These are phyloP conservation scores for Nomada ruficornis DNA, from an alignment of 2,888 invertebrate genomes.

Conservation along the genomic window DNA sequence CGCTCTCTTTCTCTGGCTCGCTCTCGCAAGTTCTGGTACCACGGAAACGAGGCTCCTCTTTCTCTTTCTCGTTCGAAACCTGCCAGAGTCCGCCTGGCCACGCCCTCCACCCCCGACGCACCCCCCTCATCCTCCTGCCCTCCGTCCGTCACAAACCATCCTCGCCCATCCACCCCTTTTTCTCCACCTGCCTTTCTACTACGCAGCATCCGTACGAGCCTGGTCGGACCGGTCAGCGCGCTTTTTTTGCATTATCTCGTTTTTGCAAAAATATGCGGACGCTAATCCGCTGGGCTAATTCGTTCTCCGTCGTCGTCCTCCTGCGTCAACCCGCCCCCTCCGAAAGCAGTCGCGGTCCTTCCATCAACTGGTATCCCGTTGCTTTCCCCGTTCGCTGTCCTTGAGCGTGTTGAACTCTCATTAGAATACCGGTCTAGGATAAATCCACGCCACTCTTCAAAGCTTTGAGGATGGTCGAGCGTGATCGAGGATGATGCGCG, in stretches of 20 bases:
- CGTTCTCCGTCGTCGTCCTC: constrained; percentile 69
- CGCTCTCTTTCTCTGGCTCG: constrained; percentile 56
- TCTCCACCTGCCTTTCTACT: constrained; percentile 68
- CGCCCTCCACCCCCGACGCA: constrained; percentile 77
- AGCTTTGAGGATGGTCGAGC: constrained; percentile 63
- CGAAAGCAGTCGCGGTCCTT: constrained; percentile 26
- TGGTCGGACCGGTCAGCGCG: constrained; percentile 74
- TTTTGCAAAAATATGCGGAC: constrained; percentile 82
- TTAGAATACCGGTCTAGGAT: constrained; percentile 70
- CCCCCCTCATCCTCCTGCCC: constrained; percentile 64
- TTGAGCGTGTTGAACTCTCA: constrained; percentile 65
- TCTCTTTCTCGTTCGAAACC: constrained; percentile 79
- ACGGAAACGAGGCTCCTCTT: constrained; percentile 76
- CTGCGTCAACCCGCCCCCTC: constrained; percentile 33
- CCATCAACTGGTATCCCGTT: constrained; percentile 47
- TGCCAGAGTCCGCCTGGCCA: constrained; percentile 80
- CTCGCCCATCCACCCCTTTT: constrained; percentile 69
- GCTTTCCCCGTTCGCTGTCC: constrained; percentile 61
- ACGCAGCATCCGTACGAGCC: constrained; percentile 72
- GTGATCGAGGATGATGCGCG: constrained; percentile 58
- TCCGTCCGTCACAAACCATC: constrained; percentile 74
- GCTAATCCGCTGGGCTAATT: constrained; percentile 81
- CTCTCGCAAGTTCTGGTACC: constrained; percentile 70
- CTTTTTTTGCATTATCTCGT: constrained; percentile 82
- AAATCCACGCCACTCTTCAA: constrained; percentile 63